These are phyloP conservation scores for Cuniculus paca DNA, from an alignment of 2,797 vertebrate species.

Conservation along the genomic window DNA sequence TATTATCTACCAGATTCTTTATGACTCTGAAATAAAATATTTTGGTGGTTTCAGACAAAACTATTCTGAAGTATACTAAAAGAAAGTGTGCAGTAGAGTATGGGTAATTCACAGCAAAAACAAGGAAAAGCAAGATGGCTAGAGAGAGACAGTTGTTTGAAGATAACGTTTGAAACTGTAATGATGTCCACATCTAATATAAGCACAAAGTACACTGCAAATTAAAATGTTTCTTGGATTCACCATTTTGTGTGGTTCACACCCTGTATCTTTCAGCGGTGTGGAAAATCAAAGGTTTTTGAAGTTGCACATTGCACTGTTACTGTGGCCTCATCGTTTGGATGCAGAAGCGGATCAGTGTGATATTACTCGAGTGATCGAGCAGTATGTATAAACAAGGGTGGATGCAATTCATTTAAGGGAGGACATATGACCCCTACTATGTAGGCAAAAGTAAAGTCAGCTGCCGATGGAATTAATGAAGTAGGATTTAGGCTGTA, in stretches of 20 bases:
- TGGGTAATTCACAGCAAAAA: slow-evolving; percentile 63
- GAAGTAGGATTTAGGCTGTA: slow-evolving; percentile 53
- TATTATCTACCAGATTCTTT: not conserved
- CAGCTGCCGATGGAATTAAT: slow-evolving; percentile 67
- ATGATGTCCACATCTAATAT: slow-evolving; percentile 67
- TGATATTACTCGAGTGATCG: not conserved
- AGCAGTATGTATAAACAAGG: not conserved
- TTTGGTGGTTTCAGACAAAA: not conserved
- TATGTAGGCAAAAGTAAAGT: not conserved
- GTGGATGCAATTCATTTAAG: not conserved
- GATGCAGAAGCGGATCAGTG: not conserved
- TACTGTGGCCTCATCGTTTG: not conserved
- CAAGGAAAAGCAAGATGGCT: not conserved
- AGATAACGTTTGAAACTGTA: slow-evolving; percentile 68
- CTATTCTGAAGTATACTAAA: not conserved
- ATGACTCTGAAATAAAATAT: slow-evolving; percentile 25
- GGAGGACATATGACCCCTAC: not conserved
- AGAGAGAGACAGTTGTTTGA: slow-evolving; percentile 76
- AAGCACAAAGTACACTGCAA: slow-evolving; percentile 61
- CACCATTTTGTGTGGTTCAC: slow-evolving; percentile 66
- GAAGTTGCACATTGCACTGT: not conserved
- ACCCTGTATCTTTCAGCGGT: slow-evolving; percentile 61
- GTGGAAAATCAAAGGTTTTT: slow-evolving; percentile 58
- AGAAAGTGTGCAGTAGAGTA: not conserved
- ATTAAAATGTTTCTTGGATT: slow-evolving; percentile 69